A percentile compares a stretch with the other conserved stretches of the same genome.
Evolutionary conservation across 2,888 invertebrate genomes (phyloP).

Genomic region (Morpho deidamia): DNA sequence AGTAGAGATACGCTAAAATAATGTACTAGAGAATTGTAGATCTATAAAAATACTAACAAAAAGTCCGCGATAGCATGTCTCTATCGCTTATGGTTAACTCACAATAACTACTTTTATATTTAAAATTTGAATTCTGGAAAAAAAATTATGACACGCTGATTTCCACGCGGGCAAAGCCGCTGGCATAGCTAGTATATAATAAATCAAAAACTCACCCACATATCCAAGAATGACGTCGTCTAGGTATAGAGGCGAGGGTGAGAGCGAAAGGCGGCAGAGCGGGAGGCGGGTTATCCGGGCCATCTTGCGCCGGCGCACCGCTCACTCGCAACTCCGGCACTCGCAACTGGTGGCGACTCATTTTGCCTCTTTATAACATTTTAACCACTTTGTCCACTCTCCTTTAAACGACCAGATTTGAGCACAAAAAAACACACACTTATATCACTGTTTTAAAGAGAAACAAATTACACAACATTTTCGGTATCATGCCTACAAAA

Average conservation of each 20-base stretch:
- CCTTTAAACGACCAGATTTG: not conserved
- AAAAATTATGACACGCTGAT: too few species aligned
- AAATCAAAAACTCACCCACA: conserved; percentile 80
- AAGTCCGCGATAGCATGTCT: too few species aligned
- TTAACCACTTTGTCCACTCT: not conserved
- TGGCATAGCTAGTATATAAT: not conserved
- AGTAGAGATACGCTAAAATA: too few species aligned
- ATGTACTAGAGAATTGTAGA: too few species aligned
- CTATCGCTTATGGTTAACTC: too few species aligned
- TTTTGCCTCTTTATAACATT: conserved; percentile 59
- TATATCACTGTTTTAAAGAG: not conserved
- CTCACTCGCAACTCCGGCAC: conserved; percentile 84
- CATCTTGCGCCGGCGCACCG: conserved; percentile 71
- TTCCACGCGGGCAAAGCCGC: too few species aligned
- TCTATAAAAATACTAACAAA: too few species aligned
- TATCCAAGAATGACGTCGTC: conserved; percentile 87
- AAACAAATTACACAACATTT: not conserved
- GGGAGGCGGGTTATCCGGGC: conserved; percentile 61
- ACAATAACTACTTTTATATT: too few species aligned
- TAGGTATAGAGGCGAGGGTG: conserved; percentile 76
- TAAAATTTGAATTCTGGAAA: too few species aligned
- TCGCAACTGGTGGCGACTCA: conserved; percentile 78
- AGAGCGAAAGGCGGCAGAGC: conserved; percentile 66
- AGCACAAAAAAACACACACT: not conserved
- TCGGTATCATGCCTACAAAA: not conserved